These are phyloP conservation scores for Drosophila macrospina DNA, from an alignment of 2,888 invertebrate species.

Conservation along the genomic window DNA sequence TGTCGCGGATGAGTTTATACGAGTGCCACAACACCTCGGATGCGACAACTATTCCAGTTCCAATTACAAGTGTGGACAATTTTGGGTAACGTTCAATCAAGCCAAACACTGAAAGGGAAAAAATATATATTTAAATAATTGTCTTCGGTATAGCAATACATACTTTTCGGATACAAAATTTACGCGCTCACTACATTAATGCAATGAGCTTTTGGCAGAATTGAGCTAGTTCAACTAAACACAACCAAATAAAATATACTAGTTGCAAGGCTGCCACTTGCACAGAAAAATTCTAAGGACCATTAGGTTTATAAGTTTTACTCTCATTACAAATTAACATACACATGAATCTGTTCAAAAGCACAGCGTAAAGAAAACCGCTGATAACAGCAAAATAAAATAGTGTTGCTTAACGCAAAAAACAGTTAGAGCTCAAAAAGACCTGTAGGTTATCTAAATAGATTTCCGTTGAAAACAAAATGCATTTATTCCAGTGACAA, in stretches of 20 bases:
- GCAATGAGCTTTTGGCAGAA: not conserved
- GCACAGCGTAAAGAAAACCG: not conserved
- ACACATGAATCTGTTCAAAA: too few relatives aligned
- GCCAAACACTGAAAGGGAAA: not conserved
- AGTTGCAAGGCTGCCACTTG: too few relatives aligned
- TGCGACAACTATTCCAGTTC: not conserved
- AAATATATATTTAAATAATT: not conserved
- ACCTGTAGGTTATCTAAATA: not conserved
- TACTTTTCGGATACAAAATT: not conserved
- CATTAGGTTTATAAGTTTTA: too few relatives aligned
- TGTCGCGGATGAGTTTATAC: not conserved
- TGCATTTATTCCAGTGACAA: too few relatives aligned
- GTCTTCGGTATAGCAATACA: not conserved
- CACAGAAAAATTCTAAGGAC: too few relatives aligned
- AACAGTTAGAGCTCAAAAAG: not conserved
- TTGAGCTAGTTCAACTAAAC: not conserved
- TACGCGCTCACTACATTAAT: not conserved
- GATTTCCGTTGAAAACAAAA: not conserved
- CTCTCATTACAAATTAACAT: too few relatives aligned
- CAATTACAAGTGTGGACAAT: slow-evolving; percentile 2
- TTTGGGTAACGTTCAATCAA: not conserved
- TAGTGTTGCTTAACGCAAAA: not conserved
- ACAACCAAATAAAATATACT: too few relatives aligned
- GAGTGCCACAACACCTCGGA: slow-evolving; percentile 6
- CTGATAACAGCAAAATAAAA: not conserved